These are phyloP conservation scores for Platycnemis pennipes DNA, from an alignment of 2,888 invertebrate genomes.

Conservation along the genomic window DNA sequence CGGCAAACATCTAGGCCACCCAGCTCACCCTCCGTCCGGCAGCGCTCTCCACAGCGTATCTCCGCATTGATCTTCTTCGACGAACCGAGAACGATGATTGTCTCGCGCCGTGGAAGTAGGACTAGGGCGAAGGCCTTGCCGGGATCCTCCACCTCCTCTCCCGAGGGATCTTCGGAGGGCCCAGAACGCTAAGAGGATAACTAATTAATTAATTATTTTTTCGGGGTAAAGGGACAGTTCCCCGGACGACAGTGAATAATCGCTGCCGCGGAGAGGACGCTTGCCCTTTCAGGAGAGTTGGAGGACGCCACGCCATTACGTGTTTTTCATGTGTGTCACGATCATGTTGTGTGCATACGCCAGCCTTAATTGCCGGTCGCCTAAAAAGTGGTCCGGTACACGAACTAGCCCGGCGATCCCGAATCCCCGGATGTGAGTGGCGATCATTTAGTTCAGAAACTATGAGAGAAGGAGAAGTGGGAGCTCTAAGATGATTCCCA, in stretches of 20 bases:
- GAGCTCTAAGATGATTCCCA: too few relatives aligned
- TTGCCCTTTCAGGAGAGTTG: not conserved
- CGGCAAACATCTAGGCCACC: conserved; percentile 51
- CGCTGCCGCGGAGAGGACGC: not conserved
- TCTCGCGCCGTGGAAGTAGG: conserved; percentile 40
- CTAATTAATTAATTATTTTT: conserved; percentile 20
- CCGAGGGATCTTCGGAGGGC: not conserved
- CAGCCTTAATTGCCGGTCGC: not conserved
- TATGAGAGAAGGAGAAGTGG: not conserved
- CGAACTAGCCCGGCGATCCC: not conserved
- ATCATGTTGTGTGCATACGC: not conserved
- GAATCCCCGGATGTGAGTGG: not conserved
- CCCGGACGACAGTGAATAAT: not conserved
- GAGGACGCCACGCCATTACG: not conserved
- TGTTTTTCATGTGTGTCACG: not conserved
- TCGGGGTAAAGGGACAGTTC: not conserved
- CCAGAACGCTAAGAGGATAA: not conserved
- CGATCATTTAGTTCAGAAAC: not conserved
- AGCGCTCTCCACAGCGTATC: conserved; percentile 9
- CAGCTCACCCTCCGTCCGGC: not conserved
- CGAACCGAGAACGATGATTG: conserved; percentile 40
- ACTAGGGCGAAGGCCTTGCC: not conserved
- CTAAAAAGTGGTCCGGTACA: not conserved
- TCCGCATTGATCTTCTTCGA: conserved; percentile 53
- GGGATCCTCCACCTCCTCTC: not conserved